phyloP scores from a whole-genome alignment of 1,140 invertebrate species.

The Leptinotarsa texana region DNA sequence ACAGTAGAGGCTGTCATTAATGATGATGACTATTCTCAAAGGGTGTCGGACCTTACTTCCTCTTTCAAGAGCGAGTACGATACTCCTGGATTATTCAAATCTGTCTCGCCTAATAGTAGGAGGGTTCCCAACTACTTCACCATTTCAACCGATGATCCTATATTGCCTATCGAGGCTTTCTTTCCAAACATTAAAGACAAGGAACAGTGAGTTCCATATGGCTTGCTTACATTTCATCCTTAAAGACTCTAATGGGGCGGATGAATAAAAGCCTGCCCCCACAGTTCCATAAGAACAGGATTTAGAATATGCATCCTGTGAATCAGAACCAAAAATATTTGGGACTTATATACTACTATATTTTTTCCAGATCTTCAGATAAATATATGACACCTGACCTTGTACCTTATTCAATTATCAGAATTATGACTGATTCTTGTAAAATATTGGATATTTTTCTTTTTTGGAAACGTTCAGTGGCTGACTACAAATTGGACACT shows the following conservation, averaged over 20 bases:
- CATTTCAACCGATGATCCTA: conserved; percentile 66
- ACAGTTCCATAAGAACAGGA: no score
- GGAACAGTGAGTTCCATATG: background rate
- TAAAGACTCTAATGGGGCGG: background rate
- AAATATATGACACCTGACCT: no score
- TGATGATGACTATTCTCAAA: conserved; percentile 56
- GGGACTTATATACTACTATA: no score
- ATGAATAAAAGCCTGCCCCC: background rate
- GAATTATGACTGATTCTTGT: no score
- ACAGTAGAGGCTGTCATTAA: conserved; percentile 42
- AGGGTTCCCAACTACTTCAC: conserved; percentile 65
- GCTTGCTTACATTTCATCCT: background rate
- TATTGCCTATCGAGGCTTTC: conserved; percentile 66
- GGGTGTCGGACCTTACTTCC: conserved; percentile 63
- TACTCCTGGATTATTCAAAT: conserved; percentile 62
- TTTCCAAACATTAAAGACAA: conserved; percentile 62
- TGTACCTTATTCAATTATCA: no score
- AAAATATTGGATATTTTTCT: no score
- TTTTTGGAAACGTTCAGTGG: no score
- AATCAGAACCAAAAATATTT: no score
- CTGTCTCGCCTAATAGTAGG: conserved; percentile 52
- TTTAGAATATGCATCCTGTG: no score
- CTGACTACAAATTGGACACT: background rate
- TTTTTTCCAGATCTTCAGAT: no score
- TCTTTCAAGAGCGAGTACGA: conserved; percentile 64